Evolutionary conservation across 2,888 invertebrate species (phyloP).

Genomic region (Drosophila parthenogenetica): DNA sequence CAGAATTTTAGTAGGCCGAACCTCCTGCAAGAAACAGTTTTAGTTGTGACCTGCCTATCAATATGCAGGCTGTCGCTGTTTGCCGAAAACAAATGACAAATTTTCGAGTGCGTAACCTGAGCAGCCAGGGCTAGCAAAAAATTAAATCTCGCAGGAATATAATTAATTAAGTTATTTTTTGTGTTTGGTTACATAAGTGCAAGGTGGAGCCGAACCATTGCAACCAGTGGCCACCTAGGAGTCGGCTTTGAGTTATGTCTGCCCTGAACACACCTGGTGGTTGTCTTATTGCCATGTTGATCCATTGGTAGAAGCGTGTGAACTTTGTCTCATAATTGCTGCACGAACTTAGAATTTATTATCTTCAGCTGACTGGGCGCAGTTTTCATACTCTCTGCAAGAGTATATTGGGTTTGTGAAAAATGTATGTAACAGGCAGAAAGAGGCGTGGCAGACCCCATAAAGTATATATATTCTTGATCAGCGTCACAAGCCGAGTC

Average conservation of each 20-base stretch:
- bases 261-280: constrained; percentile 60
- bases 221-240: constrained; percentile 62
- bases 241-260: constrained; percentile 37
- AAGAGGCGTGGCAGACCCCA: no score
- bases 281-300: constrained; percentile 49
- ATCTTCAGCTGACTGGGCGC: constrained; percentile 60
- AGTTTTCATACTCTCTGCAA: no score
- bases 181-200: constrained; percentile 62
- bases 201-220: constrained; percentile 12
- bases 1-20: background rate
- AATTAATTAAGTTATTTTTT: constrained; percentile 61
- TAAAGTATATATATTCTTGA: no score
- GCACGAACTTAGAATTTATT: constrained; percentile 58
- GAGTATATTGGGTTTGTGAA: no score
- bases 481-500: no score
- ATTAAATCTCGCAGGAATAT: constrained; percentile 47
- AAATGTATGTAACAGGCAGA: no score
- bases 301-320: constrained; percentile 68
- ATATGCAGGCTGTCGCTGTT: constrained; percentile 72
- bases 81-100: constrained; percentile 75
- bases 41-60: constrained; percentile 74
- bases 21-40: constrained; percentile 39
- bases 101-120: constrained; percentile 78
- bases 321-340: constrained; percentile 73
- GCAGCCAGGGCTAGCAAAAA: constrained; percentile 55